Evolutionary conservation across 2,113 vertebrate species (phyloP).

Genomic region (Scolopax mira): DNA sequence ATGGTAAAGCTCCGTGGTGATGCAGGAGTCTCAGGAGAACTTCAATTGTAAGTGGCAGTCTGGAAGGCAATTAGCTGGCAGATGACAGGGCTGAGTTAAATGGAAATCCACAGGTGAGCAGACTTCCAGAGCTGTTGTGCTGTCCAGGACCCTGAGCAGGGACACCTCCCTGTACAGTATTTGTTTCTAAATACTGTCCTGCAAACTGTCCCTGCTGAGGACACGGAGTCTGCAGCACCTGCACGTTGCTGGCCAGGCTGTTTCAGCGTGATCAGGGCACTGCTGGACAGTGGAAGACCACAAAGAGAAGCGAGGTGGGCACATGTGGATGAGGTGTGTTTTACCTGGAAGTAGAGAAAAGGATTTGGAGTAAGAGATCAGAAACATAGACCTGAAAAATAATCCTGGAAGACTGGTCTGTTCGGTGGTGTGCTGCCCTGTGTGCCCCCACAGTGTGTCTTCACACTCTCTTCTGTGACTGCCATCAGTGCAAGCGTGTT

Average conservation of each 20-base stretch:
- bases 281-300: not conserved
- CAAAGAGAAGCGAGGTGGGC: not conserved
- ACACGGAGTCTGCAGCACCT: accelerated
- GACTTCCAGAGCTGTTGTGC: not conserved
- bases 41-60: not conserved
- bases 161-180: too few species aligned
- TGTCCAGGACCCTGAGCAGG: not conserved
- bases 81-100: not conserved
- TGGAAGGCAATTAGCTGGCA: not conserved
- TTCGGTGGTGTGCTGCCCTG: not conserved
- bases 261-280: not conserved
- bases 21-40: not conserved
- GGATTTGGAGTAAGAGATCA: not conserved
- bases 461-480: not conserved
- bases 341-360: not conserved
- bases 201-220: not conserved
- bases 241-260: not conserved
- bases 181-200: not conserved
- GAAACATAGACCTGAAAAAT: not conserved
- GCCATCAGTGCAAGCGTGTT: not conserved
- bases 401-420: not conserved
- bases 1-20: not conserved
- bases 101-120: not conserved
- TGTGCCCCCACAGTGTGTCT: not conserved
- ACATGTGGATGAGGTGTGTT: accelerated